Evolutionary conservation across 2,888 invertebrate genomes (phyloP).

Genomic region (Microctonus hyperodae): DNA sequence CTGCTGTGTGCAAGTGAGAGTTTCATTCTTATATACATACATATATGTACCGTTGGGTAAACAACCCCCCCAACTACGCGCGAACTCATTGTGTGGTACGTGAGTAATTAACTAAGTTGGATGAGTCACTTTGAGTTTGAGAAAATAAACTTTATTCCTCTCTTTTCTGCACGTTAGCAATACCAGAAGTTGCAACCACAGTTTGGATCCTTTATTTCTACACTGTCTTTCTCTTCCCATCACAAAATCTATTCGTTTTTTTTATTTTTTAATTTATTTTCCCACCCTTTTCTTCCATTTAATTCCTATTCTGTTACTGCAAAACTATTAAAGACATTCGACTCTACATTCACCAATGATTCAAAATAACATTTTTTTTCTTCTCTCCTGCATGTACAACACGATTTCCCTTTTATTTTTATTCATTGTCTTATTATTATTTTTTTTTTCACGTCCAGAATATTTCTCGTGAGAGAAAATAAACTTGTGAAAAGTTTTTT

Average conservation of each 20-base stretch:
- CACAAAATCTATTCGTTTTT: neutral
- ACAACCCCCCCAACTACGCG: neutral
- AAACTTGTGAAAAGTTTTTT: neutral
- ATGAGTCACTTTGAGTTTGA: conserved; percentile 45
- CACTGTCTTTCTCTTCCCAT: neutral
- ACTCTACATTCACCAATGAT: no score
- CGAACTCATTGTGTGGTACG: conserved; percentile 29
- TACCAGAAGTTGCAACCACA: conserved; percentile 24
- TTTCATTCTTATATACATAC: neutral
- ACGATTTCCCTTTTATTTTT: no score
- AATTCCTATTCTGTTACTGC: no score
- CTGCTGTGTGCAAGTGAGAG: conserved; percentile 1
- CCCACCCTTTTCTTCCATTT: neutral
- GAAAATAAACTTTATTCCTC: conserved; percentile 42
- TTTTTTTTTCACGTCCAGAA: no score
- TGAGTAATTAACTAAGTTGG: conserved; percentile 49
- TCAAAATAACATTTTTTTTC: no score
- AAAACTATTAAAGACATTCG: no score
- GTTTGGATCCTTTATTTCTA: neutral
- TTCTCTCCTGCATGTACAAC: no score
- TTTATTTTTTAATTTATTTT: conserved; percentile 1
- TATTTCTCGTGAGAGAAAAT: neutral
- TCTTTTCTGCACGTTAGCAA: conserved; percentile 26
- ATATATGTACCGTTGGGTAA: neutral
- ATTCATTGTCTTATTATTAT: no score